Conservation (phyloP, 2,888 invertebrate genomes). For the Chalcis sispes region DNA sequence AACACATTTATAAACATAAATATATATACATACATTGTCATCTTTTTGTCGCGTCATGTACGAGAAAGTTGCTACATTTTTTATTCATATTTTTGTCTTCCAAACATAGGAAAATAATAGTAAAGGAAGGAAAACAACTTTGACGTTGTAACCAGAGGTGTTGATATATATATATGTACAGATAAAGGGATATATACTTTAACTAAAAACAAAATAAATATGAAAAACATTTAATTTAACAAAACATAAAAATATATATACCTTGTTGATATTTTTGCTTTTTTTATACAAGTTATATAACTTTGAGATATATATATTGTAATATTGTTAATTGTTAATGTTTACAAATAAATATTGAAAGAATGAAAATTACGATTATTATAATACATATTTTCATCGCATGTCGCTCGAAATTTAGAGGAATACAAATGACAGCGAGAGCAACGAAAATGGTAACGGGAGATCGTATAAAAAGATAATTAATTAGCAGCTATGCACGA, state of each 20-base stretch:
- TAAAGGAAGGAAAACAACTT: slow-evolving; percentile 5
- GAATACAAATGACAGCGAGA: slow-evolving; percentile 69
- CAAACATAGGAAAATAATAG: neutral
- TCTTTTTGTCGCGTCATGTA: slow-evolving; percentile 25
- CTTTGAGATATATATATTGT: slow-evolving; percentile 13
- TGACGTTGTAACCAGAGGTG: slow-evolving; percentile 7
- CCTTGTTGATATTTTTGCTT: slow-evolving; percentile 7
- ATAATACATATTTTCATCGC: slow-evolving; percentile 62
- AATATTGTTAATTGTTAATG: slow-evolving; percentile 17
- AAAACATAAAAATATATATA: slow-evolving; percentile 2
- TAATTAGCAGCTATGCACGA: slow-evolving; percentile 64
- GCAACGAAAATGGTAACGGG: slow-evolving; percentile 69
- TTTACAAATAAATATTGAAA: slow-evolving; percentile 16
- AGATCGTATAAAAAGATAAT: slow-evolving; percentile 64
- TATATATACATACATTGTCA: slow-evolving; percentile 22
- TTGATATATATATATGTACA: neutral
- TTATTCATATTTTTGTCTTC: slow-evolving; percentile 14
- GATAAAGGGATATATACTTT: too few relatives aligned
- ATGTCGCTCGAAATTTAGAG: slow-evolving; percentile 65
- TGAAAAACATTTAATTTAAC: slow-evolving; percentile 9
- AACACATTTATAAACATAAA: slow-evolving; percentile 2
- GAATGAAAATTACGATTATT: slow-evolving; percentile 28
- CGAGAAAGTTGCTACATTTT: slow-evolving; percentile 38
- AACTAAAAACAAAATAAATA: too few relatives aligned
- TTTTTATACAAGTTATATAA: too few relatives aligned